phyloP scores from a whole-genome alignment of 2,113 vertebrate genomes.

The Anseranas semipalmata region DNA sequence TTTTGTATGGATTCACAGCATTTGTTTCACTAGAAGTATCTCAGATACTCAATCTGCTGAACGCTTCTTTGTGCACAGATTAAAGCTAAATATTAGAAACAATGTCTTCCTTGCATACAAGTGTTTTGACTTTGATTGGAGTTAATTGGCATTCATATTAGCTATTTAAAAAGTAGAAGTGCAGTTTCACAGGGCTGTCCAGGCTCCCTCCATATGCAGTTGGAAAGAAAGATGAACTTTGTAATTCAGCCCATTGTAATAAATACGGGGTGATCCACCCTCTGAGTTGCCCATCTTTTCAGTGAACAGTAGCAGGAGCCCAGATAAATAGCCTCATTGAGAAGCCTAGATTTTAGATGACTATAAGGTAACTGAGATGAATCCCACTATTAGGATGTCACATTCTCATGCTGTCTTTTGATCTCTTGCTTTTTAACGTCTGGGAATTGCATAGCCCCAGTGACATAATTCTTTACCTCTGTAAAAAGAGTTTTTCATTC shows the following conservation, averaged over 20 bases:
- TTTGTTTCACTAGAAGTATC: neutral
- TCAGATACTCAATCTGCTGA: neutral
- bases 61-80: neutral
- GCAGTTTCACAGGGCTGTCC: neutral
- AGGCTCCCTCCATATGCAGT: neutral
- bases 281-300: neutral
- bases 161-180: neutral
- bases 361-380: neutral
- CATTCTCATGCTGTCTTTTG: neutral
- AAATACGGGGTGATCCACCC: neutral
- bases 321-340: neutral
- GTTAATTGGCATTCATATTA: neutral
- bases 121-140: neutral
- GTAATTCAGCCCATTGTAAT: neutral
- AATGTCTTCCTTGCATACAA: neutral
- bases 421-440: neutral
- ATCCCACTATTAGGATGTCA: neutral
- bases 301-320: neutral
- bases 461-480: neutral
- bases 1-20: neutral
- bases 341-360: neutral
- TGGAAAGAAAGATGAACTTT: neutral
- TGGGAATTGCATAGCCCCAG: neutral
- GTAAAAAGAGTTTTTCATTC: neutral
- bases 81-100: neutral